Conservation (phyloP, 2,113 vertebrate species). For the Lepisosteus osseus region DNA sequence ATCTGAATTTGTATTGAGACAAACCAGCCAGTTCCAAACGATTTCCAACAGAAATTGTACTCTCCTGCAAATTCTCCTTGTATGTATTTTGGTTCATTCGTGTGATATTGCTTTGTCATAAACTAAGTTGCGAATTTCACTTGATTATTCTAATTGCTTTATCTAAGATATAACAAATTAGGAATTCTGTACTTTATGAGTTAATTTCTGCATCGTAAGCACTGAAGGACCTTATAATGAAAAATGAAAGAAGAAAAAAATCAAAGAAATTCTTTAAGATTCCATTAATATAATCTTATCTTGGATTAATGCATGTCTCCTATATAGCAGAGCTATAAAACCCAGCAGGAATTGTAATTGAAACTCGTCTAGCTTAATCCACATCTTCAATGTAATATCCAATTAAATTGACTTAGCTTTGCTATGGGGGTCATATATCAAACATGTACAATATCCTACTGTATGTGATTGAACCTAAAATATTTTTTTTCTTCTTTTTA, state of each 20-base stretch:
- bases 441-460: too few relatives aligned
- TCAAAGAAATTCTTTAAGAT: constrained; percentile 48
- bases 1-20: too few relatives aligned
- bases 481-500: too few relatives aligned
- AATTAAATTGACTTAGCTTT: constrained; percentile 56
- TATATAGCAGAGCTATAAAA: constrained; percentile 35
- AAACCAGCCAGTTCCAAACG: too few relatives aligned
- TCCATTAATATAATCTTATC: constrained; percentile 66
- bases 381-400: constrained; percentile 59
- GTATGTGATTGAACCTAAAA: background rate
- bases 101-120: background rate
- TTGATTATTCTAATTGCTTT: background rate
- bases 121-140: background rate
- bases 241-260: constrained; percentile 9
- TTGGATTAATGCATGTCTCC: constrained; percentile 59
- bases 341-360: constrained; percentile 49
- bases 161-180: background rate
- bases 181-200: background rate
- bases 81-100: background rate
- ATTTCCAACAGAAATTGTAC: too few relatives aligned
- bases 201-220: constrained; percentile 7
- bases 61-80: background rate
- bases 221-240: constrained; percentile 5
- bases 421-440: constrained; percentile 31
- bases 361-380: constrained; percentile 55